These are phyloP conservation scores for Phalacrocorax carbo DNA, from an alignment of 2,113 vertebrate genomes.

Conservation along the genomic window DNA sequence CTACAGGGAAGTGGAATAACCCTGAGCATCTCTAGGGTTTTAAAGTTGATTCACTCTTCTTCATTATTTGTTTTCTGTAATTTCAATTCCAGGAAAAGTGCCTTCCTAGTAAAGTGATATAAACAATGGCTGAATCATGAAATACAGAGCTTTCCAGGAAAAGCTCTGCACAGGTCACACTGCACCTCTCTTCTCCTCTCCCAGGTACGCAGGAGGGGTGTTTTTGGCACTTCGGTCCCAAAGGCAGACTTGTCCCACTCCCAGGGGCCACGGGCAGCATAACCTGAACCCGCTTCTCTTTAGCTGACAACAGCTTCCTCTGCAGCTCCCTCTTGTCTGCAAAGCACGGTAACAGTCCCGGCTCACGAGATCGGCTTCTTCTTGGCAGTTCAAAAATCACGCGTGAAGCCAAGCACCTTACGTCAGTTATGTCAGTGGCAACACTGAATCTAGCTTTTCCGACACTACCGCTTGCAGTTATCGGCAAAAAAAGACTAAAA, in stretches of 20 bases:
- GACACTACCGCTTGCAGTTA: background rate
- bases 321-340: background rate
- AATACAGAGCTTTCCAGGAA: background rate
- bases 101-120: background rate
- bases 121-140: background rate
- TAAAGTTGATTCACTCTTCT: background rate
- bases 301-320: background rate
- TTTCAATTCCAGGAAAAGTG: background rate
- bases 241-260: background rate
- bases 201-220: background rate
- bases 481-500: background rate
- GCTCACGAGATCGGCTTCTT: background rate
- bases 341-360: too few relatives aligned
- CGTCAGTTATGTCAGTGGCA: background rate
- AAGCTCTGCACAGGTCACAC: background rate
- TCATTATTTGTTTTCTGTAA: background rate
- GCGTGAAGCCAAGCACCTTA: background rate
- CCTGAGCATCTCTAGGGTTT: background rate
- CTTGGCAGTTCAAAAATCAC: background rate
- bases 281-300: background rate
- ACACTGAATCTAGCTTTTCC: constrained; percentile 11
- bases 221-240: background rate
- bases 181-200: background rate
- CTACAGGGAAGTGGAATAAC: background rate
- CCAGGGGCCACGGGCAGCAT: background rate